Evolutionary conservation across 2,888 invertebrate species (phyloP), one percentile per base, ranked within the genome.

Genomic region (Diachrysia chrysitis): DNA sequence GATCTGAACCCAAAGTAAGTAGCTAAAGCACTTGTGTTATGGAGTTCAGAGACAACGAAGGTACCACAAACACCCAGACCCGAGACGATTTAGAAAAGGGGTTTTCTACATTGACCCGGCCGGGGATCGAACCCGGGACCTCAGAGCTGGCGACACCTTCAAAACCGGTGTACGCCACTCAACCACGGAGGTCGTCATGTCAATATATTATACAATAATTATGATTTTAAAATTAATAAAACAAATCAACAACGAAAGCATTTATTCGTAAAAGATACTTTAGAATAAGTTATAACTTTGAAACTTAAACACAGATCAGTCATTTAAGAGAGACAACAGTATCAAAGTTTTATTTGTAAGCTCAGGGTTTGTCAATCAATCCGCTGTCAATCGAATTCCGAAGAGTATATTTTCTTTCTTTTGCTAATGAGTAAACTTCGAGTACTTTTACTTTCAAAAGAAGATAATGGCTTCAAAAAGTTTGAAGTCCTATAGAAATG

Each of bases 391-490:
- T 21, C 12, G 48, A 51, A 19, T 21, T 10, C 21, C 19, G 48
- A 51, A 21, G 48, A 51, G 12, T 12, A 51, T 54, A 23, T 53
- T 25, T 7, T 16, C 21, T 54, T 25, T 23, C 21, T 21, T 16
- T 25, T 16, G 25, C 16, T 54, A 23, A 54, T 54, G 54, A 54
- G 48, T 21, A 12, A 51, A 51, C 48, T 69, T 73, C 25, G 25
- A 73, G 61, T 61, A 55, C 19, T 73, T 63, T 58, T n/a, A 62
- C 17, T 23, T 59, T 64, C 46, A 60, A 21, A 51, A 37, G 58
- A 60, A 29, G 17, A 9, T 63, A 71, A 58, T 56, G 58, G 57
- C 19, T 72, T 73, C 54, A 53, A 35, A 51, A 73, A 64, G 21
- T 73, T 46, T 9, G 51, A 46, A 25, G 46, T 58, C 69, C 12